Conservation (phyloP, 2,888 invertebrate species). For the Notodonta ziczac region DNA sequence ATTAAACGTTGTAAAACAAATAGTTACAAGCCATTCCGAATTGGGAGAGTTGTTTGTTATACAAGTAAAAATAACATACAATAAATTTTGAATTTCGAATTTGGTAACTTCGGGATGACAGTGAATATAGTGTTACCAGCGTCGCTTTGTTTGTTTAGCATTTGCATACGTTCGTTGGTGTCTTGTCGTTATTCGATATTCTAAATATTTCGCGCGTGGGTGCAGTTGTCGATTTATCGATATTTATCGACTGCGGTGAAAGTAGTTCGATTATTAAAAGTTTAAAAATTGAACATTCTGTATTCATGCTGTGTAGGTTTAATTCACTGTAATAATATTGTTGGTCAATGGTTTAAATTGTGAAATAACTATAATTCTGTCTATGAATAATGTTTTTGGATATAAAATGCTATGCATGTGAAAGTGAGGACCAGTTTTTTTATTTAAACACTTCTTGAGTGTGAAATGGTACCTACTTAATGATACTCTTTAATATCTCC, state of each 20-base stretch:
- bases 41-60: neutral
- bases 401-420: no score
- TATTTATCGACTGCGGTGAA: slow-evolving; percentile 33
- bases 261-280: slow-evolving; percentile 19
- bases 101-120: slow-evolving; percentile 32
- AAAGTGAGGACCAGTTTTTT: no score
- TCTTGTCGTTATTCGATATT: slow-evolving; percentile 37
- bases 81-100: no score
- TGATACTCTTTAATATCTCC: no score
- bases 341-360: no score
- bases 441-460: no score
- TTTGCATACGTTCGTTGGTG: slow-evolving; percentile 42
- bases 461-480: no score
- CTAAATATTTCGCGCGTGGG: slow-evolving; percentile 36
- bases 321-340: neutral
- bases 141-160: slow-evolving; percentile 34
- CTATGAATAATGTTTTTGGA: no score
- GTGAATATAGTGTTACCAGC: slow-evolving; percentile 47
- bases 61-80: no score
- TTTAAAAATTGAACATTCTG: neutral
- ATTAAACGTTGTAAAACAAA: neutral
- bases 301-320: neutral
- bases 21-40: neutral
- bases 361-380: no score
- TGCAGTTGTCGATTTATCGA: slow-evolving; percentile 24